These are phyloP conservation scores for Drosophila paranaensis DNA, from an alignment of 2,888 invertebrate species.

Conservation along the genomic window DNA sequence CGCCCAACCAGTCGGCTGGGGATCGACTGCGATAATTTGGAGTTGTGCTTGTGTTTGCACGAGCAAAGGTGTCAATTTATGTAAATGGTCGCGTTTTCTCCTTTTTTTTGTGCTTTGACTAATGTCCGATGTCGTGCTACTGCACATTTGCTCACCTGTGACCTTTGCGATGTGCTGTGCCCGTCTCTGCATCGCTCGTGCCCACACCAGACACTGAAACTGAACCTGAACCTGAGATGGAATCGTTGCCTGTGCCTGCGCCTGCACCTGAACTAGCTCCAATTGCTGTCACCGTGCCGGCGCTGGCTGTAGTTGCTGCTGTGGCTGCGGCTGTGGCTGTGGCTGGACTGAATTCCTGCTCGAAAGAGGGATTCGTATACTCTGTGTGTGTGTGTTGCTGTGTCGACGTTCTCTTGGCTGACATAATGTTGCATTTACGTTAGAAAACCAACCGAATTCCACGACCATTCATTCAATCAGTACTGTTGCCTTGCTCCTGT, in stretches of 20 bases:
- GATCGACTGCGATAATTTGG: slow-evolving; percentile 17
- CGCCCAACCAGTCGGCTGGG: not conserved
- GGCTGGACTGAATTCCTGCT: slow-evolving; percentile 62
- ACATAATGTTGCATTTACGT: slow-evolving; percentile 77
- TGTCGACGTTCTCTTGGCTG: slow-evolving; percentile 56
- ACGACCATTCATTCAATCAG: slow-evolving; percentile 58
- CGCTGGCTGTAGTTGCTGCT: slow-evolving; percentile 1
- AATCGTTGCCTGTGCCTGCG: not conserved
- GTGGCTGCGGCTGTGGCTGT: not conserved
- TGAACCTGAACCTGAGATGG: slow-evolving; percentile 25
- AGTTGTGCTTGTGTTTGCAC: slow-evolving; percentile 43
- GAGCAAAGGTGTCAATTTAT: slow-evolving; percentile 64
- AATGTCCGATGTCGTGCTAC: slow-evolving; percentile 48
- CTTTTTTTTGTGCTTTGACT: slow-evolving; percentile 2
- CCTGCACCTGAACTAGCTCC: slow-evolving; percentile 15
- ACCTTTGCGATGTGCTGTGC: slow-evolving; percentile 88
- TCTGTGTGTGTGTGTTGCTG: slow-evolving; percentile 57
- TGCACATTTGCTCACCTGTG: slow-evolving; percentile 86
- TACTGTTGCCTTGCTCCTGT: slow-evolving; percentile 25
- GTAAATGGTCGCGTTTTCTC: slow-evolving; percentile 43
- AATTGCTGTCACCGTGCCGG: slow-evolving; percentile 7
- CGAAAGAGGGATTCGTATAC: slow-evolving; percentile 81
- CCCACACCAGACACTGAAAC: slow-evolving; percentile 23
- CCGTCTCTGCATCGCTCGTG: slow-evolving; percentile 63
- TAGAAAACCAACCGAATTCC: slow-evolving; percentile 18